Evolutionary conservation across 1,140 invertebrate species (phyloP), one percentile per base, ranked within the genome.

Genomic region (Scaptomyza graminum): DNA sequence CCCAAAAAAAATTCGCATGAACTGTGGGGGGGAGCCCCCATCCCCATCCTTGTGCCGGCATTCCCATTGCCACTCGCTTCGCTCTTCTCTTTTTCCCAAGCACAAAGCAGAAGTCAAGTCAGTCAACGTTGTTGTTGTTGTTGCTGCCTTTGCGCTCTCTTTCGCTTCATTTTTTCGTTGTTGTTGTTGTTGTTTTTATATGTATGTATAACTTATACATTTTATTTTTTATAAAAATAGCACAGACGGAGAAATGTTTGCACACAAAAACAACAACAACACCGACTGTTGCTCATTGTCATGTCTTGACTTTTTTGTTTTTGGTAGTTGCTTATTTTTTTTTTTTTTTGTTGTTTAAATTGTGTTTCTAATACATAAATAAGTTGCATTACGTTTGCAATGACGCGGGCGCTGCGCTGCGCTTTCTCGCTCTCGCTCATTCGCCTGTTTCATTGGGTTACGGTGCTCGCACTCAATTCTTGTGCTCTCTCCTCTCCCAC

Each of bases 1-100:
- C 78, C 82, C 82, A 87, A 87, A 85, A 84, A 84, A 87, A 85
- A 87, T 88, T 88, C 82, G 82, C 79, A 87, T 88, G 82, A 87
- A 87, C 75, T 87, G n/a, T n/a, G n/a, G n/a, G n/a, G n/a, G 78
- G 64, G 55, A 55, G 49, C 63, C 55, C 69, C n/a, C n/a, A n/a
- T n/a, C 55, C 63, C 55, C 69, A 60, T 54, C 55, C 55, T 54
- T 78, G 46, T 74, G 81, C 82, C 78, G 78, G 77, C 65, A 34
- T 73, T 39, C 52, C 47, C 65, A 44, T 63, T 54, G 47, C 43
- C 8, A 43, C 54, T 46, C 43, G 43, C 39, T 28, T 39, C 34
- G n/a, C 61, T 16, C 50, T 39, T 22, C 43, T 34, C 51, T 28
- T 15, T 15, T 13, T 41, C 43, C 54, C 65, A 65, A 41, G 16